Base-by-base conservation (phyloP, 2,888 invertebrate genomes). In the Troglohyphantes excavatus region DNA sequence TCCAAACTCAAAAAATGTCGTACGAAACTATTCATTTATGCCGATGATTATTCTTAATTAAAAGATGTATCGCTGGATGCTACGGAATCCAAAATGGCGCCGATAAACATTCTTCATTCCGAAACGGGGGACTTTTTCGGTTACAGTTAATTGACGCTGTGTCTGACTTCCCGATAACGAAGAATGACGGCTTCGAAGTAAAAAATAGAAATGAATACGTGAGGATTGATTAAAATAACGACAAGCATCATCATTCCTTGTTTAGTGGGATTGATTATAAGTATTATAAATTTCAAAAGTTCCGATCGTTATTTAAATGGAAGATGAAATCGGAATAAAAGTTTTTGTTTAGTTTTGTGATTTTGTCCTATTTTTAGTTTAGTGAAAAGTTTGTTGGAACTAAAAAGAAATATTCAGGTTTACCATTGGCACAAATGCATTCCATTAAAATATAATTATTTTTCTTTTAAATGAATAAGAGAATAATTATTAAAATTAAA, bases 21-120 rank as follows among this genome's bases (percentile, higher is more conserved):
- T 53, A 2, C 17, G 17, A 13, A 39, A 39, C 39, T 7, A 39
- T 39, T 39, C n/a, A 53, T 53, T 53, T n/a, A 53, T 46, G 7
- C 59, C 39, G 33, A 63, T 39, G n/a, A 76, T 33, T 63, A 76
- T 23, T 23, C 61, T 21, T 76, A 63, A 61, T 33, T 76, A 39
- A 76, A 61, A 59, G 76, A 76, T 21, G 23, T 53, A 53, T 53
- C 61, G 17, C 21, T 21, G 63, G 23, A 76, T 63, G 59, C 21
- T 33, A 19, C 13, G 29, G 63, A 26, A 21, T 63, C 33, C 53
- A 7, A 61, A 59, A 39, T 61, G n/a, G 76, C 23, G 27, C 33
- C 73, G 19, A 13, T 21, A 21, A n/a, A 6, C 33, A 23, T 17
- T 23, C 17, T 5, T 53, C n/a, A 53, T 53, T 70, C 19, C 39